Conservation (phyloP, 2,888 invertebrate species). For the Brachypterus glaber region DNA sequence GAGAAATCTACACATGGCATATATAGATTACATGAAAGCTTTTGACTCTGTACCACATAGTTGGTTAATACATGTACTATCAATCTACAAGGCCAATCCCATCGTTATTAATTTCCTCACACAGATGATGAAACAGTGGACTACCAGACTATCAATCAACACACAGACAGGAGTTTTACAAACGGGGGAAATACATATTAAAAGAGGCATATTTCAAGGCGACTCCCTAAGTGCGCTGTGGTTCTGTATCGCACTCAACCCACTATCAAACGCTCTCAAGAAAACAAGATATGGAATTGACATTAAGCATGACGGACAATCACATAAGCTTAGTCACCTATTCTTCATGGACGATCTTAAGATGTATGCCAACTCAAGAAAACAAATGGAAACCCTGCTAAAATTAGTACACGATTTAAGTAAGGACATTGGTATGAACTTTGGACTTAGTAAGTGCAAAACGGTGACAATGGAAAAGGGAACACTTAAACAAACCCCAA, state of each 20-base stretch:
- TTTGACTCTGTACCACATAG: slow-evolving; percentile 12
- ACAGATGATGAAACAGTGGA: slow-evolving; percentile 4
- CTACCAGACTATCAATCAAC: slow-evolving; percentile 2
- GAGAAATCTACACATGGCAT: slow-evolving; percentile 3
- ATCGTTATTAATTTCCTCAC: neutral
- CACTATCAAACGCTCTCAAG: too few relatives aligned
- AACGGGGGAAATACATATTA: too few relatives aligned
- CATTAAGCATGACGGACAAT: slow-evolving; percentile 3
- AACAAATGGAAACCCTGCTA: too few relatives aligned
- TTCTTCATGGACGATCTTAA: too few relatives aligned
- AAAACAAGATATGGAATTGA: too few relatives aligned
- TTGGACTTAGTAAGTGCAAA: slow-evolving; percentile 9
- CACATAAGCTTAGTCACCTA: too few relatives aligned
- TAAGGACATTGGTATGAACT: too few relatives aligned
- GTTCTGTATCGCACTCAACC: too few relatives aligned
- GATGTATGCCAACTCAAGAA: too few relatives aligned
- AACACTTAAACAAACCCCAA: too few relatives aligned
- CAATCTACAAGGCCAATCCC: slow-evolving; percentile 13
- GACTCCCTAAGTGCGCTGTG: too few relatives aligned
- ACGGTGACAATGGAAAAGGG: slow-evolving; percentile 8
- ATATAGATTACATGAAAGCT: slow-evolving; percentile 11
- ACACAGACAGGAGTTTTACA: neutral
- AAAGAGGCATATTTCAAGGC: too few relatives aligned
- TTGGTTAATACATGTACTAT: slow-evolving; percentile 7
- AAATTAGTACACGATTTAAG: slow-evolving; percentile 7